phyloP scores from a whole-genome alignment of 2,797 vertebrate species.

The Thalassophryne amazonica region DNA sequence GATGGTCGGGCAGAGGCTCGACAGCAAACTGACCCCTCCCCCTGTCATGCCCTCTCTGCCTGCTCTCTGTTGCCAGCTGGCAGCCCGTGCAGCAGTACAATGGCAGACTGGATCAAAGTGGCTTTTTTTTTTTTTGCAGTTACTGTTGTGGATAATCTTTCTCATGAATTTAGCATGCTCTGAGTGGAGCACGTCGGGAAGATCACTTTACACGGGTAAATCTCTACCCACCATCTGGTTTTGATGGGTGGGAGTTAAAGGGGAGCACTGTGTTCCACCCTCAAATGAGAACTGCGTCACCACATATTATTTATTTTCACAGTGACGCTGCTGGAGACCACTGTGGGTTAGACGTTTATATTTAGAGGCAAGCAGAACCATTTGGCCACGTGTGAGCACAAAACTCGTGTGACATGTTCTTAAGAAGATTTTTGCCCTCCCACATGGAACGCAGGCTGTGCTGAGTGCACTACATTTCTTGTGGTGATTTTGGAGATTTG shows the following conservation, averaged over 20 bases:
- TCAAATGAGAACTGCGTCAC: constrained; percentile 54
- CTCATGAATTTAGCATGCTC: constrained; percentile 71
- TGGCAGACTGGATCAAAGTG: constrained; percentile 69
- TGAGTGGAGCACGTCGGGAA: constrained; percentile 56
- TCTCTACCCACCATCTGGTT: constrained; percentile 74
- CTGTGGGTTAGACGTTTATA: constrained; percentile 67
- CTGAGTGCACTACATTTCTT: constrained; percentile 36
- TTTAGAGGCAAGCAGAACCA: constrained; percentile 63
- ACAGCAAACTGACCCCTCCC: constrained; percentile 45
- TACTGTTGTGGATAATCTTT: constrained; percentile 69
- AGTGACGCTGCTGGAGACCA: constrained; percentile 43
- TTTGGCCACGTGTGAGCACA: constrained; percentile 61
- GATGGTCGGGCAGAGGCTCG: constrained; percentile 45
- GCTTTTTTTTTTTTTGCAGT: constrained; percentile 70
- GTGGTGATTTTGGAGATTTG: constrained; percentile 31
- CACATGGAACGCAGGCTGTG: constrained; percentile 3
- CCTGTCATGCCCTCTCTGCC: constrained; percentile 16
- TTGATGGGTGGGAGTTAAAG: constrained; percentile 49
- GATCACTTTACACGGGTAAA: constrained; percentile 70
- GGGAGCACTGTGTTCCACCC: constrained; percentile 30
- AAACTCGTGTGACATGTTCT: constrained; percentile 72
- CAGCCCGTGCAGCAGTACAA: constrained; percentile 55
- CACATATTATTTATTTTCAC: constrained; percentile 52
- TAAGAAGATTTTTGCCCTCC: constrained; percentile 7
- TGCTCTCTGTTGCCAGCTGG: constrained; percentile 64